Percentiles rank a stretch among this genome's conserved stretches.
These are phyloP conservation scores for Hyppa rectilinea DNA, from an alignment of 2,888 invertebrate genomes.

Conservation along the genomic window DNA sequence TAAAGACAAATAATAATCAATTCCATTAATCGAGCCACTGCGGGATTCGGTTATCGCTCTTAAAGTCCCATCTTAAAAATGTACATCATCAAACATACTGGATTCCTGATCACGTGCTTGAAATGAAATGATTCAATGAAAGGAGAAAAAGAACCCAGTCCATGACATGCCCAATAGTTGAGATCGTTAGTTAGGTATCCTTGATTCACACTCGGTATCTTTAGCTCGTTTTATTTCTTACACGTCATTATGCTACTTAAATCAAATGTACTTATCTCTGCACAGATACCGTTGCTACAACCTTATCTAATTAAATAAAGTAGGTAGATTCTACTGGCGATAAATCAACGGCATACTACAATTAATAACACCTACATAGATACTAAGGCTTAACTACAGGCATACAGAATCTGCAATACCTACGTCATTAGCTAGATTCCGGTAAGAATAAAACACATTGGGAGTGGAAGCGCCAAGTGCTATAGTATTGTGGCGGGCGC, in stretches of 20 bases:
- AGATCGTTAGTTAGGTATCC: no score
- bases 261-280: slow-evolving; percentile 44
- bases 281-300: slow-evolving; percentile 56
- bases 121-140: not conserved
- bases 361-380: slow-evolving; percentile 40
- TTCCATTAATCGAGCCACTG: not conserved
- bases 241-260: slow-evolving; percentile 32
- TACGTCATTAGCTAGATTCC: slow-evolving; percentile 28
- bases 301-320: slow-evolving; percentile 53
- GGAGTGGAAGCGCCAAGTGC: slow-evolving; percentile 19
- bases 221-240: slow-evolving; percentile 15
- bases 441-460: slow-evolving; percentile 6
- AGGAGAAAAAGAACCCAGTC: not conserved
- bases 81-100: no score
- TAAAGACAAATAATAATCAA: no score
- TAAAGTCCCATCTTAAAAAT: not conserved
- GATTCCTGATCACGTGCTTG: not conserved
- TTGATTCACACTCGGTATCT: slow-evolving; percentile 5
- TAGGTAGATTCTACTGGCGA: slow-evolving; percentile 57
- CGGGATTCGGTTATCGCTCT: not conserved
- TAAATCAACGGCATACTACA: slow-evolving; percentile 40
- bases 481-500: not conserved
- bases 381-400: slow-evolving; percentile 54
- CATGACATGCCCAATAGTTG: not conserved
- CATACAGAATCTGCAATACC: slow-evolving; percentile 33